Conservation (phyloP, 1,140 invertebrate genomes). For the Drosophila nannoptera region DNA sequence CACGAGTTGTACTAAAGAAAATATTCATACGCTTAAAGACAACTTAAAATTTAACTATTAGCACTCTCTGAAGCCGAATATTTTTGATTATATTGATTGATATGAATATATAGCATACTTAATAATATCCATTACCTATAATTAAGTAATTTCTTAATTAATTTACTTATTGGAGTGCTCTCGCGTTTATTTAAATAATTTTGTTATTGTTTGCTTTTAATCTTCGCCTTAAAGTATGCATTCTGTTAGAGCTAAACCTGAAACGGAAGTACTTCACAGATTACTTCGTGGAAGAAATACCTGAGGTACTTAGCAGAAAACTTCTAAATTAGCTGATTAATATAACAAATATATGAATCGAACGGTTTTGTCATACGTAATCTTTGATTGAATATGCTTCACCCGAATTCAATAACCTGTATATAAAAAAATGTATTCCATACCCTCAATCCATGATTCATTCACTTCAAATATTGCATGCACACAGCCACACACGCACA, state of each 20-base stretch:
- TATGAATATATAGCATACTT: too few species aligned
- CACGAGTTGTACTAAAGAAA: background rate
- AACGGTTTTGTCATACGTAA: background rate
- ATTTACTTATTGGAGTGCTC: too few species aligned
- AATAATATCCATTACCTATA: too few species aligned
- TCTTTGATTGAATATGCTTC: background rate
- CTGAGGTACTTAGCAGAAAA: too few species aligned
- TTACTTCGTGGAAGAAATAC: too few species aligned
- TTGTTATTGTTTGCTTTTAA: background rate
- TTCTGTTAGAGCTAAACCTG: background rate
- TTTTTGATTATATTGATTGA: too few species aligned
- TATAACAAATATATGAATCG: too few species aligned
- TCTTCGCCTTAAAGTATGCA: constrained; percentile 16
- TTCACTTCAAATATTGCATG: constrained; percentile 20
- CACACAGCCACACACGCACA: constrained; percentile 1
- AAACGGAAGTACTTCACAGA: too few species aligned
- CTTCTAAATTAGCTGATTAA: too few species aligned
- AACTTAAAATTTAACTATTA: too few species aligned
- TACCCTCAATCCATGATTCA: constrained; percentile 49
- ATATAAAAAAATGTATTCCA: background rate
- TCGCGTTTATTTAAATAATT: background rate
- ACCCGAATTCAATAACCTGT: background rate
- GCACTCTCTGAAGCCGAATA: background rate
- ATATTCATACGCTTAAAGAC: constrained; percentile 3
- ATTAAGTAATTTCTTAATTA: too few species aligned